Conservation (phyloP, 2,888 invertebrate species). For the Scelioninae gen. 1 region DNA sequence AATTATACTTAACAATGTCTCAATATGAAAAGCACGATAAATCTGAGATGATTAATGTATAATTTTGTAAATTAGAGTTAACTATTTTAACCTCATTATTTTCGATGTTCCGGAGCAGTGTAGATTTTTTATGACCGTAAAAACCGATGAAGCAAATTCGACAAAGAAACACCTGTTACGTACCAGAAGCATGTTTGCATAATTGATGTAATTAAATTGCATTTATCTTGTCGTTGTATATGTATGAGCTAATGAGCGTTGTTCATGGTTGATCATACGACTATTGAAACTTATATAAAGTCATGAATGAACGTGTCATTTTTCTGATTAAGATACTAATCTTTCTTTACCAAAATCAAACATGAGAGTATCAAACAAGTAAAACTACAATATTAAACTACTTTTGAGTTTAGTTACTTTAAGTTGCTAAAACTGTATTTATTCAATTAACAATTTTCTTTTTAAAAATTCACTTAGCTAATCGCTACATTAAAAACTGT, state of each 20-base stretch:
- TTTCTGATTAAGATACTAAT: not conserved
- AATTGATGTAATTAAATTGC: conserved; percentile 64
- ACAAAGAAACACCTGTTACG: conserved; percentile 54
- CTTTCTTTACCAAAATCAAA: not conserved
- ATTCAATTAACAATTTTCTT: too few species aligned
- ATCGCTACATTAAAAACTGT: too few species aligned
- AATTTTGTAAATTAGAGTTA: conserved; percentile 11
- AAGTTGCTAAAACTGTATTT: too few species aligned
- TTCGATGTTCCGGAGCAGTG: conserved; percentile 7
- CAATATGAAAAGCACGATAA: not conserved
- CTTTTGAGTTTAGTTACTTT: too few species aligned
- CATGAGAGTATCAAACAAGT: not conserved
- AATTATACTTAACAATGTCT: not conserved
- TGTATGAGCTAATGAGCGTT: conserved; percentile 50
- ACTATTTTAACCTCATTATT: conserved; percentile 15
- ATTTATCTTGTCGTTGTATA: conserved; percentile 49
- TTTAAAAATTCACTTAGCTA: too few species aligned
- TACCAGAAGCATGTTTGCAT: conserved; percentile 39
- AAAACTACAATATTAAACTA: not conserved
- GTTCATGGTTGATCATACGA: conserved; percentile 41
- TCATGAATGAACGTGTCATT: conserved; percentile 19
- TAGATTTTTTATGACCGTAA: conserved; percentile 21
- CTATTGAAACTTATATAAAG: conserved; percentile 37
- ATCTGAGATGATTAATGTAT: conserved; percentile 7
- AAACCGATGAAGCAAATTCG: conserved; percentile 40